A percentile compares a stretch with the other conserved stretches of the same genome.
These are phyloP conservation scores for Hirtodrosophila duncani DNA, from an alignment of 2,888 invertebrate genomes.

Conservation along the genomic window DNA sequence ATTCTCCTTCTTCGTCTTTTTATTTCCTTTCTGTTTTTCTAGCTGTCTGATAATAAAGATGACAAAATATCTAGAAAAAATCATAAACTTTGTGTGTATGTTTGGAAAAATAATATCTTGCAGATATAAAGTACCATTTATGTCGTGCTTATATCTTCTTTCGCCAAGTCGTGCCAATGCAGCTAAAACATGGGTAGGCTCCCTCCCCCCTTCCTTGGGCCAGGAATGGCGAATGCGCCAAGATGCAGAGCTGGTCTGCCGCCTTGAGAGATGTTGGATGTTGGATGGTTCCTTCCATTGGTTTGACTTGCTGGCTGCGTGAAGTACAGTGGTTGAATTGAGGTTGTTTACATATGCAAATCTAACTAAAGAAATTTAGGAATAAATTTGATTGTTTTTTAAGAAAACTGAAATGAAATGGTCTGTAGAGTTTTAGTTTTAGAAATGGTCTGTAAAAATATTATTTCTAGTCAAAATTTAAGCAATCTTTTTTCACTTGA, in stretches of 20 bases:
- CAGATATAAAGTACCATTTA: constrained; percentile 73
- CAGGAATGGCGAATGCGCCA: too few species aligned
- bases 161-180: constrained; percentile 67
- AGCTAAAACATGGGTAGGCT: too few species aligned
- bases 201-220: too few species aligned
- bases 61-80: constrained; percentile 73
- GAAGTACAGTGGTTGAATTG: constrained; percentile 19
- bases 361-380: too few species aligned
- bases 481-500: too few species aligned
- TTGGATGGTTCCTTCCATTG: constrained; percentile 5
- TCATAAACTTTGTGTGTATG: constrained; percentile 73
- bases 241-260: constrained; percentile 20
- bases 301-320: constrained; percentile 8
- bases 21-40: constrained; percentile 5
- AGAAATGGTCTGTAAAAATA: too few species aligned
- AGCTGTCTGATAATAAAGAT: constrained; percentile 68
- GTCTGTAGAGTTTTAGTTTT: too few species aligned
- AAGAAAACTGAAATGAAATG: too few species aligned
- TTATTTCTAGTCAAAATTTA: too few species aligned
- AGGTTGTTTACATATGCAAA: too few species aligned
- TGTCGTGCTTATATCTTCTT: constrained; percentile 74
- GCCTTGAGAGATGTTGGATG: constrained; percentile 26
- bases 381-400: too few species aligned
- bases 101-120: constrained; percentile 73
- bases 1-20: constrained; percentile 15